Percentiles rank a stretch among this genome's conserved stretches.
phyloP scores from a whole-genome alignment of 2,888 invertebrate species.

The Heliconius sara region DNA sequence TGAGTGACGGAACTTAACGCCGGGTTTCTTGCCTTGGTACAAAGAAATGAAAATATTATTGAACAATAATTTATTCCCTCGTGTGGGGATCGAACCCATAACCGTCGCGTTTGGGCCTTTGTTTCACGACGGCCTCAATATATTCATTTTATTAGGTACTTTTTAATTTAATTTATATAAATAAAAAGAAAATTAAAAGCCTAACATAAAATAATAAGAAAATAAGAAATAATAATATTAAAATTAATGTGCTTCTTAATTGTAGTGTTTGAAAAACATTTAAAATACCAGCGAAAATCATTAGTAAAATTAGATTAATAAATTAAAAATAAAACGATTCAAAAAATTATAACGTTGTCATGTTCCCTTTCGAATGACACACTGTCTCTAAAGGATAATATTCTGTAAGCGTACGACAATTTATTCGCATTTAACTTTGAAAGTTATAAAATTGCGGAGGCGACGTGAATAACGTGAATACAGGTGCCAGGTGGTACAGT shows the following conservation, averaged over 20 bases:
- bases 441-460: conserved; percentile 73
- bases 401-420: conserved; percentile 68
- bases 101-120: not conserved
- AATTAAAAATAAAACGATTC: not conserved
- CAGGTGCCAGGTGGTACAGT: conserved; percentile 68
- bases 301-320: not conserved
- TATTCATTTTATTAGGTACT: no score
- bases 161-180: not conserved
- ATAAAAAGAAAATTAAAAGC: not conserved
- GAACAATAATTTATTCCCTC: no score
- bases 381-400: conserved; percentile 54
- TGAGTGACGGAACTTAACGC: not conserved
- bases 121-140: not conserved
- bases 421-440: conserved; percentile 63
- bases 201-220: not conserved
- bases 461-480: conserved; percentile 67
- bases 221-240: not conserved
- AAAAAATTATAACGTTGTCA: not conserved
- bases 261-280: not conserved
- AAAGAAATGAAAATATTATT: no score
- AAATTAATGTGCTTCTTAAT: not conserved
- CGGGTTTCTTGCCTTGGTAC: no score
- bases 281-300: not conserved
- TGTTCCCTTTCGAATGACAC: not conserved
- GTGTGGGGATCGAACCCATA: no score